phyloP scores from a whole-genome alignment of 2,888 invertebrate species.

The Aspidiotus destructor region DNA sequence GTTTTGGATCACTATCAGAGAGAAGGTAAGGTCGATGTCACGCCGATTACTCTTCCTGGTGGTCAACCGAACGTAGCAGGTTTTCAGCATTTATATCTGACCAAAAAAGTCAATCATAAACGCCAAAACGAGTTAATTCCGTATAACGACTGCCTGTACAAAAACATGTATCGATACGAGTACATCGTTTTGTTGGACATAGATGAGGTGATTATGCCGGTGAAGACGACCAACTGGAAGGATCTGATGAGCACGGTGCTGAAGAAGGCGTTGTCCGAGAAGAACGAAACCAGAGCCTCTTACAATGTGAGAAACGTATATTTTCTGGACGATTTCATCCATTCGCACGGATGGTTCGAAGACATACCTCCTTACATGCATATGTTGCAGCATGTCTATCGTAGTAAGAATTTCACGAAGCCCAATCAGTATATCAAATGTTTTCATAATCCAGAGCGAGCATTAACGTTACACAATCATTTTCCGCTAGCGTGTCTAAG shows the following conservation, averaged over 20 bases:
- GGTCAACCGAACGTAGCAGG: constrained; percentile 82
- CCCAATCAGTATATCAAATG: constrained; percentile 89
- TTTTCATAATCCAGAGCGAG: constrained; percentile 84
- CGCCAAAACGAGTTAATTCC: constrained; percentile 90
- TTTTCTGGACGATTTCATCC: constrained; percentile 77
- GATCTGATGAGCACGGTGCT: constrained; percentile 64
- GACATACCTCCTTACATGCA: constrained; percentile 77
- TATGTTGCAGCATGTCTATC: constrained; percentile 85
- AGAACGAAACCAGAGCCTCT: constrained; percentile 59
- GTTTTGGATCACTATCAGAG: constrained; percentile 58
- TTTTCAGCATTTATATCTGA: constrained; percentile 78
- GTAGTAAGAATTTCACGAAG: constrained; percentile 82
- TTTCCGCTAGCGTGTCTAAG: constrained; percentile 82
- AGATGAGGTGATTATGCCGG: constrained; percentile 90
- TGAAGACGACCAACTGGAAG: constrained; percentile 61
- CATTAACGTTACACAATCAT: constrained; percentile 82
- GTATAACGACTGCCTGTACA: constrained; percentile 91
- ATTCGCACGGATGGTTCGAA: constrained; percentile 68
- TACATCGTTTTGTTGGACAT: constrained; percentile 86
- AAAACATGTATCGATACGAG: constrained; percentile 79
- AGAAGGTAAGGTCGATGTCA: constrained; percentile 60
- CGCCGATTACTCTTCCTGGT: constrained; percentile 73
- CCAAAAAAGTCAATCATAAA: constrained; percentile 85
- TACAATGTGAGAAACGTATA: constrained; percentile 88
- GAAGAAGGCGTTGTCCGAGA: constrained; percentile 57